Conservation (phyloP, 2,888 invertebrate genomes). For the Arenicola marina region DNA sequence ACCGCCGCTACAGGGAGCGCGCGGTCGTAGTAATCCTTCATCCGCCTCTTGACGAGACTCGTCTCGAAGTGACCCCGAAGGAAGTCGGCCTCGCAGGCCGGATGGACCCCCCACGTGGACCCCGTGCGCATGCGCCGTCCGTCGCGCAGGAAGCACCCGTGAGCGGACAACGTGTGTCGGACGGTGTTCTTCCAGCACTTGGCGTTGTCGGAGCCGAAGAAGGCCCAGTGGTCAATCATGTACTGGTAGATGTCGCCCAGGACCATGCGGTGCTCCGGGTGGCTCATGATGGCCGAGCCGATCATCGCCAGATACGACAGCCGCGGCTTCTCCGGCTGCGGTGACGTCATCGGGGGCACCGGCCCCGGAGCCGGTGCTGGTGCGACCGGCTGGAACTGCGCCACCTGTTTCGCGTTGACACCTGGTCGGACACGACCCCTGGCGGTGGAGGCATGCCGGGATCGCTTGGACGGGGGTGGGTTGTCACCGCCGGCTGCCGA, state of each 20-base stretch:
- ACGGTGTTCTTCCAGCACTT: conserved; percentile 1
- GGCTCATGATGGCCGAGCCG: not conserved
- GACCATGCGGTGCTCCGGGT: not conserved
- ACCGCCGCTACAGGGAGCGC: not conserved
- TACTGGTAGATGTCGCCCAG: not conserved
- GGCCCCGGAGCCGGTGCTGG: no score
- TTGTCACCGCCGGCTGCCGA: no score
- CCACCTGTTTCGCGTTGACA: no score
- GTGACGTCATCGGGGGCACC: no score
- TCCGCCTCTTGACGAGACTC: not conserved
- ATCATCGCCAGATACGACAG: conserved; percentile 2
- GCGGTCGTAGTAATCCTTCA: not conserved
- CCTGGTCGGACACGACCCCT: no score
- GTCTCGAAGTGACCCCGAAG: not conserved
- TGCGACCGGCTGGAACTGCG: no score
- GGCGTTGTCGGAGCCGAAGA: not conserved
- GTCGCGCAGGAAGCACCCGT: not conserved
- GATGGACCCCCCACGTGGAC: not conserved
- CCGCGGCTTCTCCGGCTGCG: no score
- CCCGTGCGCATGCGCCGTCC: not conserved
- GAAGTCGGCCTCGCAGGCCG: not conserved
- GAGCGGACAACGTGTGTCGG: not conserved
- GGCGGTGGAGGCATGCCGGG: no score
- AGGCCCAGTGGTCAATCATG: not conserved
- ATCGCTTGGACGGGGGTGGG: no score